A percentile compares a stretch with the other conserved stretches of the same genome.
phyloP scores from a whole-genome alignment of 1,140 invertebrate genomes.

The Zeugodacus cucurbitae region DNA sequence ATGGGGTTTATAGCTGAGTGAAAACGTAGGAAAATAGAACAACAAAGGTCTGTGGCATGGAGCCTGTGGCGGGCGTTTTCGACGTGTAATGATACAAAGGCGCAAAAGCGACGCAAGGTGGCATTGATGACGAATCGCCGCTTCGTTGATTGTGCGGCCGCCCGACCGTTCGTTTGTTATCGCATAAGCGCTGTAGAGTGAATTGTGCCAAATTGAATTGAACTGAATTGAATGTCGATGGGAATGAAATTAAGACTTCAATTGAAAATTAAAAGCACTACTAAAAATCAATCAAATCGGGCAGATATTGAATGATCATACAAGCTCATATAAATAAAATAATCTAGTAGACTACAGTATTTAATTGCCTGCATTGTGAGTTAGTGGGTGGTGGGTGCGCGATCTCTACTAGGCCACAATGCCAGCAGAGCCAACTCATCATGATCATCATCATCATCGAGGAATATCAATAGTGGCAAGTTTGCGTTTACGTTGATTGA shows the following conservation, averaged over 20 bases:
- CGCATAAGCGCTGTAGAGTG: not conserved
- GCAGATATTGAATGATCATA: not conserved
- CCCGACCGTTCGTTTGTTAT: not conserved
- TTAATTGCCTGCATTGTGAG: not conserved
- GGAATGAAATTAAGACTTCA: constrained; percentile 4
- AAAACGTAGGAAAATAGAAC: not conserved
- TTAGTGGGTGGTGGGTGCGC: not conserved
- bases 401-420: not conserved
- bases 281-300: constrained; percentile 12
- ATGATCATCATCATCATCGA: not conserved
- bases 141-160: not conserved
- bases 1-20: not conserved
- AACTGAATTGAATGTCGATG: constrained; percentile 10
- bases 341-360: not conserved
- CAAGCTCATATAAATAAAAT: not conserved
- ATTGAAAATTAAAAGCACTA: constrained; percentile 16
- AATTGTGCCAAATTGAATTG: constrained; percentile 35
- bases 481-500: constrained; percentile 42
- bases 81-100: not conserved
- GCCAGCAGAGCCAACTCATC: not conserved
- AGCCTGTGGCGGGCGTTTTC: not conserved
- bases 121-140: not conserved
- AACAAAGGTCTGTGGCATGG: not conserved
- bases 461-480: constrained; percentile 35
- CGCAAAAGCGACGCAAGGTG: not conserved